Evolutionary conservation across 2,888 invertebrate species (phyloP).

Genomic region (Phengaris arion): DNA sequence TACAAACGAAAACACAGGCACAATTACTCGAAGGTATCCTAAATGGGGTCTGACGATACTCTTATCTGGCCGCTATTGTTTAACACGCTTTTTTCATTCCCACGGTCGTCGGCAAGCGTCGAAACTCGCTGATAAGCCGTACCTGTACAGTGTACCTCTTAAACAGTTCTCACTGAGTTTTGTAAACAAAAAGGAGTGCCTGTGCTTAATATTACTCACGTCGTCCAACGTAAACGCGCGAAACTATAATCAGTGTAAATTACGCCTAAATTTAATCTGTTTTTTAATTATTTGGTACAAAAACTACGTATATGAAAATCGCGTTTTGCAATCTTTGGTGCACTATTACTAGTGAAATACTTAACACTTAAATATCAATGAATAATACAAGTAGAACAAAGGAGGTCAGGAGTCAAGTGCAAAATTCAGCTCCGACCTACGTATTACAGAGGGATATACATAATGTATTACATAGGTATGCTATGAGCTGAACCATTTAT

Average conservation of each 20-base stretch:
- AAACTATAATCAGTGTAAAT: background rate
- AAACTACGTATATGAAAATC: background rate
- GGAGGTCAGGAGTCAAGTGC: constrained; percentile 65
- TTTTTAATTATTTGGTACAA: background rate
- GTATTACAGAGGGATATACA: constrained; percentile 59
- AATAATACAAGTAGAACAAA: constrained; percentile 53
- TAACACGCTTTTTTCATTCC: constrained; percentile 76
- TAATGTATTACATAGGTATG: constrained; percentile 62
- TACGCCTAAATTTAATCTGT: background rate
- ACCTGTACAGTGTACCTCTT: constrained; percentile 39
- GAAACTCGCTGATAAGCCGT: constrained; percentile 62
- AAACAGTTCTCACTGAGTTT: constrained; percentile 41
- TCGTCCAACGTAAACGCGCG: background rate
- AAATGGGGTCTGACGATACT: constrained; percentile 69
- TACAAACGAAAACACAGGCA: constrained; percentile 55
- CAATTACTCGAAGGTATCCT: constrained; percentile 68
- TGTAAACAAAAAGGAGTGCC: constrained; percentile 35
- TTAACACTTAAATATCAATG: background rate
- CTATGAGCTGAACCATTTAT: constrained; percentile 67
- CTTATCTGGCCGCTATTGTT: constrained; percentile 75
- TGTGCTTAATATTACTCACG: constrained; percentile 27
- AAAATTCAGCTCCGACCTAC: constrained; percentile 67
- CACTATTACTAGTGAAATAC: background rate
- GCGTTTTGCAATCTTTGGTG: background rate
- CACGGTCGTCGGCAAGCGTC: constrained; percentile 63